These are phyloP conservation scores for Callospermophilus lateralis DNA, from an alignment of 2,113 vertebrate genomes.

Conservation along the genomic window DNA sequence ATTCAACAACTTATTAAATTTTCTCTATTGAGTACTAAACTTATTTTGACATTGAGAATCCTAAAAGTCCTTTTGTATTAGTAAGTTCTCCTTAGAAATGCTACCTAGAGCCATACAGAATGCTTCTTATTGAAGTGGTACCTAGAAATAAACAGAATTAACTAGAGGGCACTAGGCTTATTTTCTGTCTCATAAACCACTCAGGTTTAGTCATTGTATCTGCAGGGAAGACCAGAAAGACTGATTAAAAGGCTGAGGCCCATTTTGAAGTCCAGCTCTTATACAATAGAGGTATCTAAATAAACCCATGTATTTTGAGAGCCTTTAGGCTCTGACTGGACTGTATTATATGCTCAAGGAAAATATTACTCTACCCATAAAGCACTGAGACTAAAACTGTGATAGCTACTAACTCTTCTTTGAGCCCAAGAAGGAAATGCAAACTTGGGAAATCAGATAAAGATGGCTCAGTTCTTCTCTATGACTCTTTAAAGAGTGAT, in stretches of 20 bases:
- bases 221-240: neutral
- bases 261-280: neutral
- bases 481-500: neutral
- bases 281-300: neutral
- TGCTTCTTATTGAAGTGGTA: neutral
- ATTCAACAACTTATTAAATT: conserved; percentile 80
- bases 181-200: neutral
- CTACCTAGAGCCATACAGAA: neutral
- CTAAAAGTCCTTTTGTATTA: conserved; percentile 61
- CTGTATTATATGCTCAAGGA: neutral
- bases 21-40: conserved; percentile 63
- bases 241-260: neutral
- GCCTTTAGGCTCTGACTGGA: neutral
- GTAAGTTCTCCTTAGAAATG: conserved; percentile 24
- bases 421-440: neutral
- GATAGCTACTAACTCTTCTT: neutral
- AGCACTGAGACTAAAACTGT: neutral
- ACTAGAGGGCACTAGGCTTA: neutral
- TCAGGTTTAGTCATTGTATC: neutral
- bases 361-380: neutral
- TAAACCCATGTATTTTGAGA: neutral
- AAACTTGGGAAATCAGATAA: neutral
- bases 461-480: neutral
- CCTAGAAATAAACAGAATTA: neutral
- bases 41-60: conserved; percentile 56